Evolutionary conservation across 2,888 invertebrate genomes (phyloP).

Genomic region (Theretra japonica): DNA sequence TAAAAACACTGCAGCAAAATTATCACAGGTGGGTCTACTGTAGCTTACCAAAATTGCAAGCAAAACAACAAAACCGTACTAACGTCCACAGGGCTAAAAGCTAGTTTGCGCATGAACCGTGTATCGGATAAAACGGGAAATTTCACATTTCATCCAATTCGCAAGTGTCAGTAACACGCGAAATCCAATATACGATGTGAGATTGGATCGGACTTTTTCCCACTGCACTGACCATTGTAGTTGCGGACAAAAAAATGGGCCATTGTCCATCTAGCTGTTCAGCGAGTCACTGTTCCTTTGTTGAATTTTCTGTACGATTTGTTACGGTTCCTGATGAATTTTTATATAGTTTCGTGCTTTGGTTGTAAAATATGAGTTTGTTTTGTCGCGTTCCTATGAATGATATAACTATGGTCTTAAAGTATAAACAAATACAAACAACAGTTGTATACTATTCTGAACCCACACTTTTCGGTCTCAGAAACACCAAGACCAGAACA

Average conservation of each 20-base stretch:
- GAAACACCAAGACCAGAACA: too few relatives aligned
- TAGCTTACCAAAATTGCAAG: too few relatives aligned
- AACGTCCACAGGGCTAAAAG: background rate
- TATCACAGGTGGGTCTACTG: too few relatives aligned
- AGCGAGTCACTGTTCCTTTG: background rate
- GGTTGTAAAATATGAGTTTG: too few relatives aligned
- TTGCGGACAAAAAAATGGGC: background rate
- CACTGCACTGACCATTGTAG: conserved; percentile 6
- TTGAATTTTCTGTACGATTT: background rate
- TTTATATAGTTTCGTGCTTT: too few relatives aligned
- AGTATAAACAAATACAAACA: too few relatives aligned
- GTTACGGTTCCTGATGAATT: background rate
- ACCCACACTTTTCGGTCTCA: too few relatives aligned
- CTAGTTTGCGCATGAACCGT: background rate
- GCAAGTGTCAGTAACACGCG: conserved; percentile 37
- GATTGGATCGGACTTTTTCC: conserved; percentile 33
- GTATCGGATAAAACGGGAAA: background rate
- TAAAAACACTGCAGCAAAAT: too few relatives aligned
- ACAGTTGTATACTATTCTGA: background rate
- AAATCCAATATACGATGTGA: conserved; percentile 44
- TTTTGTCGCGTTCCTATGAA: too few relatives aligned
- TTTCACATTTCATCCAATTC: conserved; percentile 35
- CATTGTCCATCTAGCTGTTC: background rate
- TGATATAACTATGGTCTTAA: too few relatives aligned
- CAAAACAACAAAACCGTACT: background rate